These are phyloP conservation scores for Rhinophrynus dorsalis DNA, from an alignment of 2,797 vertebrate species.

Conservation along the genomic window DNA sequence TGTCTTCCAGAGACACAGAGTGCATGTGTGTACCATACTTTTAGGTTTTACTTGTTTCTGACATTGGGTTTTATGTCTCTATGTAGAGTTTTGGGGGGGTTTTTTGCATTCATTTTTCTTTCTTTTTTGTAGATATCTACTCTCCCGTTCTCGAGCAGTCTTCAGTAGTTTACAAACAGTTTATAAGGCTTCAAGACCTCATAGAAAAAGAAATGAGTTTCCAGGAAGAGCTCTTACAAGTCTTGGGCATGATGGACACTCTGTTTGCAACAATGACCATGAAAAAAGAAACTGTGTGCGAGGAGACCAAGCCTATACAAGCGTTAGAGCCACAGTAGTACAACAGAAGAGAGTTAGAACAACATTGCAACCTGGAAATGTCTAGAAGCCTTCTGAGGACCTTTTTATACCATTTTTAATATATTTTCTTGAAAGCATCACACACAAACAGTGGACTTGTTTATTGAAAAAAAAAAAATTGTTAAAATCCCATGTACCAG, in stretches of 20 bases:
- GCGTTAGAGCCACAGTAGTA: constrained; percentile 53
- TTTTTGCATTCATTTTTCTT: too few relatives aligned
- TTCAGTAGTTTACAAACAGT: constrained; percentile 81
- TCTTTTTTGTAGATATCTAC: constrained; percentile 81
- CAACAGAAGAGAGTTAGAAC: not conserved
- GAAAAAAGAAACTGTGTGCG: constrained; percentile 63
- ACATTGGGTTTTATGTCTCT: too few relatives aligned
- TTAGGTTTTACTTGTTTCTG: too few relatives aligned
- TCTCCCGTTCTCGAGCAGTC: constrained; percentile 83
- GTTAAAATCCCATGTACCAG: too few relatives aligned
- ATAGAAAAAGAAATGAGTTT: constrained; percentile 86
- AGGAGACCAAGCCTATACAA: constrained; percentile 59
- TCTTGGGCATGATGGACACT: constrained; percentile 94
- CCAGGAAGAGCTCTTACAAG: constrained; percentile 87
- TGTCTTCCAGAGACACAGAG: too few relatives aligned
- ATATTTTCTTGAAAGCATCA: constrained; percentile 11
- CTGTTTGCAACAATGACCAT: constrained; percentile 85
- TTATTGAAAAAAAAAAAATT: too few relatives aligned
- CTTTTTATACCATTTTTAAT: constrained; percentile 34
- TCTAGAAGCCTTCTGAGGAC: not conserved
- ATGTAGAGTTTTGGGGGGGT: too few relatives aligned
- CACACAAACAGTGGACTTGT: too few relatives aligned
- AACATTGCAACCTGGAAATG: not conserved
- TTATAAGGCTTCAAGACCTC: constrained; percentile 83
- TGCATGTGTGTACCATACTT: too few relatives aligned